phyloP scores from a whole-genome alignment of 2,888 invertebrate species.

The Luperina testacea region DNA sequence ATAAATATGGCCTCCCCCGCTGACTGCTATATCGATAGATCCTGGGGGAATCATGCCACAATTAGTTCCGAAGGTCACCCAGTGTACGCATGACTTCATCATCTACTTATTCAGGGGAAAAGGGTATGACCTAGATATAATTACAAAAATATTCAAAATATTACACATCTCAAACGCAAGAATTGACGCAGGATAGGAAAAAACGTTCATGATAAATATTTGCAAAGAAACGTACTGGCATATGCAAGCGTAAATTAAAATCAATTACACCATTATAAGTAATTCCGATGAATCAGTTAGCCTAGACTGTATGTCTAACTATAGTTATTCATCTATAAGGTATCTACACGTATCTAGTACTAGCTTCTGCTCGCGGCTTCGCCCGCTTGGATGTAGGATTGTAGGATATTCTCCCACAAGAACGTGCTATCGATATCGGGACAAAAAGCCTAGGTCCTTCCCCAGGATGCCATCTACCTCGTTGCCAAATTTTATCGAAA shows the following conservation, averaged over 20 bases:
- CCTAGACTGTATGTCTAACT: conserved; percentile 27
- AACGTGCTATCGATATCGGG: background rate
- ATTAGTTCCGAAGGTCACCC: conserved; percentile 24
- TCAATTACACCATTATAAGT: conserved; percentile 37
- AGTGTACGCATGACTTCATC: background rate
- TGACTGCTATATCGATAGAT: conserved; percentile 41
- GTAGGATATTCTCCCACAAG: background rate
- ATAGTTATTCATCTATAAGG: background rate
- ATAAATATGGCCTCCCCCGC: conserved; percentile 37
- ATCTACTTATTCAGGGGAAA: conserved; percentile 17
- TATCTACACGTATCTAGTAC: conserved; percentile 3
- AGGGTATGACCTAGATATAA: conserved; percentile 19
- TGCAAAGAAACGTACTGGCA: background rate
- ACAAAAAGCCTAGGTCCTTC: background rate
- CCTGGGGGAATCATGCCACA: conserved; percentile 45
- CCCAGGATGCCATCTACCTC: background rate
- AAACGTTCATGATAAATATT: conserved; percentile 4
- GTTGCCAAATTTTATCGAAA: background rate
- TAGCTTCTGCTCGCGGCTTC: background rate
- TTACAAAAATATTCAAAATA: background rate
- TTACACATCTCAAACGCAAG: background rate
- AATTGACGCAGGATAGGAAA: conserved; percentile 16
- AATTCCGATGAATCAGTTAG: conserved; percentile 28
- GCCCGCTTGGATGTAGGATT: background rate
- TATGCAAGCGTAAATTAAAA: conserved; percentile 2